Evolutionary conservation across 2,113 vertebrate genomes (phyloP).

Genomic region (Coracopsis vasa): DNA sequence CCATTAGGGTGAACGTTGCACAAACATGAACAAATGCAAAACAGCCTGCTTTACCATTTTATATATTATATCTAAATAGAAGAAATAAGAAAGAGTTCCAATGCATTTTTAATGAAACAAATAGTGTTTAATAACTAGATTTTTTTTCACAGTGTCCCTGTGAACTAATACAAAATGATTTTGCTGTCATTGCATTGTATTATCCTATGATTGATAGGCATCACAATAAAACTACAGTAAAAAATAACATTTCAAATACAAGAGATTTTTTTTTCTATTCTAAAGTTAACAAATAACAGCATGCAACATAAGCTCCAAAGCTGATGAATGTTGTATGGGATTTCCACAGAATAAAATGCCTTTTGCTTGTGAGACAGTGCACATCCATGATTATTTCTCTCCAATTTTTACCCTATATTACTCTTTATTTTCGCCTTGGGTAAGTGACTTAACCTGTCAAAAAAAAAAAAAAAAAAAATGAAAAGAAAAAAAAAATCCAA

Average conservation of each 20-base stretch:
- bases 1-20: background rate
- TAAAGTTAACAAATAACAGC: background rate
- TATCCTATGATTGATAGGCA: background rate
- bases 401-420: background rate
- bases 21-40: background rate
- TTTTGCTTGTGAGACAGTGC: background rate
- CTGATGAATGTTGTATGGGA: background rate
- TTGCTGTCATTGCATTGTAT: background rate
- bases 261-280: background rate
- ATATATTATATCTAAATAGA: background rate
- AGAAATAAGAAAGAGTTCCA: background rate
- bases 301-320: background rate
- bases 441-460: background rate
- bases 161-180: background rate
- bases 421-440: background rate
- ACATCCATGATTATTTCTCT: background rate
- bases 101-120: background rate
- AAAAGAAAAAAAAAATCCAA: background rate
- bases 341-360: background rate
- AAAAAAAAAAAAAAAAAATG: background rate
- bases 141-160: background rate
- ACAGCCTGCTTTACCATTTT: background rate
- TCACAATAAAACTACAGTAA: background rate
- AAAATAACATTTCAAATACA: background rate
- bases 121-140: background rate